A percentile compares a stretch with the other conserved stretches of the same genome.
Conservation (phyloP, 2,797 vertebrate genomes). For the Glossophaga mutica region DNA sequence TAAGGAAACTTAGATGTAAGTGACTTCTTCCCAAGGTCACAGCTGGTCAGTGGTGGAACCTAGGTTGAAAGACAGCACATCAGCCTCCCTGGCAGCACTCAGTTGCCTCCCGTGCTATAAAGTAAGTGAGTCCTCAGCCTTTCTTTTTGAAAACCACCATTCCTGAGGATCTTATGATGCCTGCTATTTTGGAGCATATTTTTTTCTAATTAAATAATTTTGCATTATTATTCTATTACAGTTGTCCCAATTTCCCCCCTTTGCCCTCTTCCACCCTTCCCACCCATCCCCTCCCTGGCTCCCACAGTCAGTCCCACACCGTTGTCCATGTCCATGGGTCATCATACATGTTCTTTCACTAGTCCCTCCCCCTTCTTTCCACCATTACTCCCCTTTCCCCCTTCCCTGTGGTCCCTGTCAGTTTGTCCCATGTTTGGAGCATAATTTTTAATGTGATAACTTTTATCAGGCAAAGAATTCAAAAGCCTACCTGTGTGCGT, state of each 20-base stretch:
- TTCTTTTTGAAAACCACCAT: neutral
- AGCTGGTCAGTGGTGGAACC: neutral
- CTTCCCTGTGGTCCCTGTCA: too few species aligned
- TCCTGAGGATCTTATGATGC: neutral
- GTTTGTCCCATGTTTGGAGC: neutral
- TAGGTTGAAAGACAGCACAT: neutral
- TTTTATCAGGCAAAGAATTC: neutral
- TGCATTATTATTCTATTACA: neutral
- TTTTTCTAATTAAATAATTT: neutral
- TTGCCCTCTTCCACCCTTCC: neutral
- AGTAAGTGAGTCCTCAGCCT: neutral
- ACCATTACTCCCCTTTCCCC: too few species aligned
- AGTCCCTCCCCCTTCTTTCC: too few species aligned
- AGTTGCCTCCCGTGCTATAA: neutral
- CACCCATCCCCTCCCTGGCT: accelerated
- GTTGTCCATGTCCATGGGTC: neutral
- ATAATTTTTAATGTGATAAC: neutral
- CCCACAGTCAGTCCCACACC: neutral
- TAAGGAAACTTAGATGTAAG: neutral
- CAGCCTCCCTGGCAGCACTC: neutral
- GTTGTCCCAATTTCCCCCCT: neutral
- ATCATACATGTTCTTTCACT: too few species aligned
- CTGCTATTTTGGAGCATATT: neutral
- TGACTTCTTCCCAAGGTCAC: neutral
- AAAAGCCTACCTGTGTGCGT: neutral